Conservation (phyloP, 2,797 vertebrate genomes). For the Galagoides demidoff region DNA sequence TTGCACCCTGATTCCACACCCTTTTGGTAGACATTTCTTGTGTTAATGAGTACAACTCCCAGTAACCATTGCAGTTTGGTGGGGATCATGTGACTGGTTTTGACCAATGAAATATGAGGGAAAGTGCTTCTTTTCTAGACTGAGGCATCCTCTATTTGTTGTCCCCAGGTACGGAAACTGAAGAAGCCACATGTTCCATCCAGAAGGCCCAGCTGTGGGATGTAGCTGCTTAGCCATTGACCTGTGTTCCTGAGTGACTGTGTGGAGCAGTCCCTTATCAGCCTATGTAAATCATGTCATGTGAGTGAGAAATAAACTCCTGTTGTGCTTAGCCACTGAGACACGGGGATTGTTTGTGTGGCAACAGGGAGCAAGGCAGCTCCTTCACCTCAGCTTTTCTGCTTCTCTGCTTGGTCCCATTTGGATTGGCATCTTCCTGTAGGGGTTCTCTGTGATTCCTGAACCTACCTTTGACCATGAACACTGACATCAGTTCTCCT, state of each 20-base stretch:
- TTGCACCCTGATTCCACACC: background rate
- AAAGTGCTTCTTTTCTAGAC: background rate
- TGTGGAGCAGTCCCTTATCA: background rate
- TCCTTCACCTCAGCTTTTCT: background rate
- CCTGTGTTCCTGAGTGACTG: background rate
- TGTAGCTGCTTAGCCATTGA: background rate
- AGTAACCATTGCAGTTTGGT: background rate
- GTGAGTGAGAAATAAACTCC: background rate
- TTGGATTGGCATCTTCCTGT: background rate
- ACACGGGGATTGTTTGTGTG: background rate
- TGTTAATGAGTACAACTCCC: background rate
- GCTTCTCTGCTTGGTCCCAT: background rate
- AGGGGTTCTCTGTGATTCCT: background rate
- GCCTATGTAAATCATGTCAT: background rate
- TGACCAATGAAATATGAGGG: background rate
- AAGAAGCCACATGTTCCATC: background rate
- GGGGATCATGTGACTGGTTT: background rate
- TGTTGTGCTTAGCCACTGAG: background rate
- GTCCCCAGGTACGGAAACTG: background rate
- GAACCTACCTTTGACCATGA: background rate
- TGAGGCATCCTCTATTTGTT: background rate
- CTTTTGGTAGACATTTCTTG: background rate
- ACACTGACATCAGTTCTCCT: background rate
- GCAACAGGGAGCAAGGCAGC: background rate
- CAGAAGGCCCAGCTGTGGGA: background rate